Evolutionary conservation across 2,797 vertebrate species (phyloP).

Genomic region (Intellagama lesueurii): DNA sequence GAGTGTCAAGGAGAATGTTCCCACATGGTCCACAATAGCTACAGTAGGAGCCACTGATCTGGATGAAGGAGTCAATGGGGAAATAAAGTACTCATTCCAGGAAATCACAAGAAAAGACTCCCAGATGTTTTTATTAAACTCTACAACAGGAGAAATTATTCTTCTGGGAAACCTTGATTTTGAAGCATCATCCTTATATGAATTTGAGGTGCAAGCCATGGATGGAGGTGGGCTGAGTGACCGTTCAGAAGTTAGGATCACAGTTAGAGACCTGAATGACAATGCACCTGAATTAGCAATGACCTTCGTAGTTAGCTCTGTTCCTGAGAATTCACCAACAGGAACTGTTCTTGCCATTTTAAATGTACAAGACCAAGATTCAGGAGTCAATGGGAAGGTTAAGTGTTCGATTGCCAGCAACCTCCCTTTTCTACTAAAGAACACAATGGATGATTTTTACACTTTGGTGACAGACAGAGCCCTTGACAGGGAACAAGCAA

Average conservation of each 20-base stretch:
- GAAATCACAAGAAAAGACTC: slow-evolving; percentile 12
- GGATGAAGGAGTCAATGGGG: slow-evolving; percentile 17
- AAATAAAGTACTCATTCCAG: slow-evolving; percentile 17
- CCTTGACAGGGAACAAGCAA: neutral
- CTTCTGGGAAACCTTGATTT: slow-evolving; percentile 1
- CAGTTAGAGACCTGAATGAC: neutral
- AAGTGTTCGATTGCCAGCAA: neutral
- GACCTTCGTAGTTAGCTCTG: neutral
- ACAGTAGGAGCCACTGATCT: neutral
- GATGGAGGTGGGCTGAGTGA: neutral
- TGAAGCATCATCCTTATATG: slow-evolving; percentile 2
- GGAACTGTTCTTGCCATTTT: neutral
- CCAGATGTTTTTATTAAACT: slow-evolving; percentile 2
- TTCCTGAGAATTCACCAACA: neutral
- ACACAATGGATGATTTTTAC: neutral
- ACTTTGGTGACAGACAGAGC: neutral
- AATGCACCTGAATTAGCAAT: neutral
- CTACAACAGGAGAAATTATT: slow-evolving; percentile 7
- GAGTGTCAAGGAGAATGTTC: slow-evolving; percentile 3
- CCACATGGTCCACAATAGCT: neutral
- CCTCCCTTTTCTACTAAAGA: neutral
- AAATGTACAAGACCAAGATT: neutral
- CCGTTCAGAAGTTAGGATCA: neutral
- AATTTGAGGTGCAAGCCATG: neutral
- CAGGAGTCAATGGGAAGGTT: neutral